Percentiles rank a stretch among this genome's conserved stretches.
phyloP scores from a whole-genome alignment of 2,797 vertebrate species.

The Picus viridis region DNA sequence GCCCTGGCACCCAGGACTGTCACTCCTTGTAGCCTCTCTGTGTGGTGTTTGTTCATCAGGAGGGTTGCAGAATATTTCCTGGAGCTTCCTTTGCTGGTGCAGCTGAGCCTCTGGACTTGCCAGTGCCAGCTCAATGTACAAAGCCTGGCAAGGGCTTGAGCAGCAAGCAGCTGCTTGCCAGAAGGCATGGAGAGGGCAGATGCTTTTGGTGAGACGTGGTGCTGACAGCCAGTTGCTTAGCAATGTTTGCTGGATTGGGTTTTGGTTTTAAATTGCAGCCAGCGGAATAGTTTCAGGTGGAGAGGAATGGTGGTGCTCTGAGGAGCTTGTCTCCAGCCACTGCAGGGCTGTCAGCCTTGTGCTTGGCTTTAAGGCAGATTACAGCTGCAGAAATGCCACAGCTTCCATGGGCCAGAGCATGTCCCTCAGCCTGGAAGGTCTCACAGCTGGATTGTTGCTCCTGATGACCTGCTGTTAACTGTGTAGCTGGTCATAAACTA shows the following conservation, averaged over 20 bases:
- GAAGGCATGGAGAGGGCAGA: conserved; percentile 37
- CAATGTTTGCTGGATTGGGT: conserved; percentile 48
- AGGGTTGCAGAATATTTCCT: background rate
- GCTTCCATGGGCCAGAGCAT: background rate
- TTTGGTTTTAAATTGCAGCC: conserved; percentile 28
- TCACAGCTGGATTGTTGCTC: too few relatives aligned
- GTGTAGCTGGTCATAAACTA: too few relatives aligned
- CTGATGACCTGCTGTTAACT: too few relatives aligned
- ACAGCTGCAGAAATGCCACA: background rate
- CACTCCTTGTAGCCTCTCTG: background rate
- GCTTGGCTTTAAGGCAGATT: background rate
- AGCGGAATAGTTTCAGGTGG: background rate
- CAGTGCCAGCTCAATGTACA: background rate
- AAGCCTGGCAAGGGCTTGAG: conserved; percentile 33
- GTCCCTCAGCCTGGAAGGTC: too few relatives aligned
- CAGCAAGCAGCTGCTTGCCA: conserved; percentile 3
- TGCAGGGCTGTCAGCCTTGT: background rate
- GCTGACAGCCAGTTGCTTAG: conserved; percentile 51
- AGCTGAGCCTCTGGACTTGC: conserved; percentile 6
- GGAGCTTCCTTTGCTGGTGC: background rate
- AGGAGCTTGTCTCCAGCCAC: background rate
- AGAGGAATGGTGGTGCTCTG: background rate
- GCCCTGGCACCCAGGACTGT: background rate
- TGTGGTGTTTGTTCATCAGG: background rate
- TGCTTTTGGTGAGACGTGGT: background rate